phyloP scores from a whole-genome alignment of 2,113 vertebrate species.

The Stigmatopora argus region DNA sequence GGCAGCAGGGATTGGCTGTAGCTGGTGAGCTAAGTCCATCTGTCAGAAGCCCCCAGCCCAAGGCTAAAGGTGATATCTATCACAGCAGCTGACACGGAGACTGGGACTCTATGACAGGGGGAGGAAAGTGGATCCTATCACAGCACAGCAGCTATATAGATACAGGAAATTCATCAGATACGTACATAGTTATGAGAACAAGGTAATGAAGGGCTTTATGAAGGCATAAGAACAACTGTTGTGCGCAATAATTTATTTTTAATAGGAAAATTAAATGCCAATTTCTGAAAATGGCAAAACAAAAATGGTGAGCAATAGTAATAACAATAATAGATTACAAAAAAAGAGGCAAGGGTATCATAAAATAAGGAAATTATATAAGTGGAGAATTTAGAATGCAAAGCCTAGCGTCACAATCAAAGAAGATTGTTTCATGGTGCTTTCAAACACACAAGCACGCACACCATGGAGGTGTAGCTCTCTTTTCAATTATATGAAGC shows the following conservation, averaged over 20 bases:
- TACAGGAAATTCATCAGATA: constrained; percentile 14
- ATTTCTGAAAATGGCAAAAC: background rate
- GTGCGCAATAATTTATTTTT: background rate
- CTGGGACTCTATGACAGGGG: constrained; percentile 54
- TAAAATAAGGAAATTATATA: constrained; percentile 17
- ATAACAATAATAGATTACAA: background rate
- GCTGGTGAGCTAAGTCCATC: constrained; percentile 54
- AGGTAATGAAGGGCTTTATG: constrained; percentile 12
- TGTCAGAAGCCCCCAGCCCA: constrained; percentile 55
- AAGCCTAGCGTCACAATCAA: constrained; percentile 51
- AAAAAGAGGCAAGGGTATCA: constrained; percentile 16
- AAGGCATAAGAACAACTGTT: background rate
- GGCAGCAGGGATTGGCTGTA: constrained; percentile 55
- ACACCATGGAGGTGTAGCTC: constrained; percentile 53
- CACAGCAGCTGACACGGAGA: constrained; percentile 57
- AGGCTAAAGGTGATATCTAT: constrained; percentile 65
- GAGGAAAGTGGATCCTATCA: constrained; percentile 33
- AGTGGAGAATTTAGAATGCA: constrained; percentile 14
- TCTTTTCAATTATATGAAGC: constrained; percentile 71
- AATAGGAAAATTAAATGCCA: background rate
- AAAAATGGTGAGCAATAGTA: background rate
- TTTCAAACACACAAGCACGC: constrained; percentile 30
- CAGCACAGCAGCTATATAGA: constrained; percentile 34
- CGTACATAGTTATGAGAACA: constrained; percentile 7
- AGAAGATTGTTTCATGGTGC: constrained; percentile 54